Base-by-base conservation (phyloP, 2,797 vertebrate species). In the Crocodylus rhombifer region DNA sequence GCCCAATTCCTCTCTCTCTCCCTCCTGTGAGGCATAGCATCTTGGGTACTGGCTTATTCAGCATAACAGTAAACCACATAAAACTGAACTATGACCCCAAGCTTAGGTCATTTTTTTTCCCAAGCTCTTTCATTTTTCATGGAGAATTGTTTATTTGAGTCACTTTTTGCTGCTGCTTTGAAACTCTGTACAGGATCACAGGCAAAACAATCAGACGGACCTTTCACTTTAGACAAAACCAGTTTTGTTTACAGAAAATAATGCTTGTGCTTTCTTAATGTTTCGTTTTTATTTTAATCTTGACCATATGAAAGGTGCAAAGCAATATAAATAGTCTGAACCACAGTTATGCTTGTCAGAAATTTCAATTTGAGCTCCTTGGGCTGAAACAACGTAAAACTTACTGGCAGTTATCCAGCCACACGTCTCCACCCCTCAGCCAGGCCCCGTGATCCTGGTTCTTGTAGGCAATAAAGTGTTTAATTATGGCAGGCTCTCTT, bases 381-480 rank as follows among this genome's bases (percentile, higher is more conserved):
- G 95, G 87, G 94, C 96, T 97, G 96, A 97, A 96, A 87, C 84
- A 86, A 96, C 97, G 97, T 95, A 97, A 95, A 77, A 98, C 99
- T 99, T 96, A 99, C 99, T 99, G 98, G 98, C 99, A 99, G 97
- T 98, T 96, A 56, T 99, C 98, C 97, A 99, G 96, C 99, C 99
- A 99, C 84, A 99, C 98, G 15, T 99, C 99, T 82, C 99, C 99
- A 82, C 99, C 99, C 42, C 99, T 98, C 91, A 99, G 98, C 99
- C 99, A 99, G 90, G 99, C 99, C 42, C 99, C 99, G 0, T 99
- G 99, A 94, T 99, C 99, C 97, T 99, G 99, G 97, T 99, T 99
- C 98, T 99, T 99, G 96, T 99, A 99, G 92, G 99, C 99, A 5
- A 98, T 98, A 80, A 99, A 99, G 93, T 95, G 97, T 30, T 98